Conservation (phyloP, 2,113 vertebrate species). For the Lycaon pictus region DNA sequence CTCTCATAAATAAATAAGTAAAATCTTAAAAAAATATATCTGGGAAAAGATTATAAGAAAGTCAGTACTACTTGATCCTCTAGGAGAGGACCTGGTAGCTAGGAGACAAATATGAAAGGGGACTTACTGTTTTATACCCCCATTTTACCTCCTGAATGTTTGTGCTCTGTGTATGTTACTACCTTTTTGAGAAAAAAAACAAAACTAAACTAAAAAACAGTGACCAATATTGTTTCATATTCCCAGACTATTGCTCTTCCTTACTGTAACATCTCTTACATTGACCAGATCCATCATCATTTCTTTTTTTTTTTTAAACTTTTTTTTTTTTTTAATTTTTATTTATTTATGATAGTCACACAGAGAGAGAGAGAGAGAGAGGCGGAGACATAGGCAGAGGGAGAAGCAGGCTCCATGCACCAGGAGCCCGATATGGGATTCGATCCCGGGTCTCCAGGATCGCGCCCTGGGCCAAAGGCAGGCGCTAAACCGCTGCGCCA, state of each 20-base stretch:
- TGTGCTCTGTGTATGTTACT: not conserved
- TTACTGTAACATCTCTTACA: slow-evolving; percentile 35
- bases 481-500: too few relatives aligned
- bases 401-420: too few relatives aligned
- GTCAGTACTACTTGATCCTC: not conserved
- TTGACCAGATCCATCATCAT: not conserved
- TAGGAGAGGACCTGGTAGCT: not conserved
- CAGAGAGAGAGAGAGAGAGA: too few relatives aligned
- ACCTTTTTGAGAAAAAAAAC: not conserved
- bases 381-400: too few relatives aligned
- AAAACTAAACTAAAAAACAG: not conserved
- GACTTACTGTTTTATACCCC: not conserved
- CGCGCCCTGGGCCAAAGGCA: too few relatives aligned
- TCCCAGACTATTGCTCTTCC: not conserved
- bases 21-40: not conserved
- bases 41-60: slow-evolving; percentile 29
- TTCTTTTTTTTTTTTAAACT: too few relatives aligned
- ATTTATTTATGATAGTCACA: too few relatives aligned
- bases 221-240: not conserved
- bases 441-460: too few relatives aligned
- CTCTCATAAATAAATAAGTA: too few relatives aligned
- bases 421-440: too few relatives aligned
- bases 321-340: too few relatives aligned
- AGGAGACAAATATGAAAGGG: not conserved
- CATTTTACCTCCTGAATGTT: slow-evolving; percentile 7